These are phyloP conservation scores for Acrossocheilus fasciatus DNA, from an alignment of 2,797 vertebrate species.

Conservation along the genomic window DNA sequence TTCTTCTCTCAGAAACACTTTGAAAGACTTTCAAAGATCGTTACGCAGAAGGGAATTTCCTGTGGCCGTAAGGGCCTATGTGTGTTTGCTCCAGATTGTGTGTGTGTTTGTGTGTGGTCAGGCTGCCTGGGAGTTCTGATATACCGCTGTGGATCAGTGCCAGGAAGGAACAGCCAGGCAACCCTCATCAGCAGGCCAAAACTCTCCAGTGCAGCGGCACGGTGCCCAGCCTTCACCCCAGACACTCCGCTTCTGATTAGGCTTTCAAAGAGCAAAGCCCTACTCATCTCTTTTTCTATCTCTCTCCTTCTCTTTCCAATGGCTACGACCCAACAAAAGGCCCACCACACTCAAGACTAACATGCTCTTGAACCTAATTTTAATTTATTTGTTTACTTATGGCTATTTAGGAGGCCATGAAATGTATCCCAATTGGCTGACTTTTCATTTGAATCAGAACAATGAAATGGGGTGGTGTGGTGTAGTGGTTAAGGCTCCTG, in stretches of 20 bases:
- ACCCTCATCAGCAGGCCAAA: conserved; percentile 54
- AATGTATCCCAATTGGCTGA: conserved; percentile 11
- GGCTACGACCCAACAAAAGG: not conserved
- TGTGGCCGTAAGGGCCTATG: conserved; percentile 25
- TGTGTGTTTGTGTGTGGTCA: conserved; percentile 46
- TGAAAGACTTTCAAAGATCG: conserved; percentile 39
- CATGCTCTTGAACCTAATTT: conserved; percentile 40
- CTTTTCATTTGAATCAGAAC: conserved; percentile 20
- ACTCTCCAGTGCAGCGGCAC: conserved; percentile 44
- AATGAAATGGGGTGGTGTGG: not conserved
- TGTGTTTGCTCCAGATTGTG: conserved; percentile 36
- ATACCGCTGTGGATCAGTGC: conserved; percentile 45
- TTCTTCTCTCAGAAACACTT: conserved; percentile 28
- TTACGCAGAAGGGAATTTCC: conserved; percentile 41
- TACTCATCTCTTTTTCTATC: conserved; percentile 37
- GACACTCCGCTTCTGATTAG: conserved; percentile 44
- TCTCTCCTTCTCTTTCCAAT: conserved; percentile 27
- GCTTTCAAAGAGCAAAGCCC: conserved; percentile 39
- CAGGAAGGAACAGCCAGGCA: conserved; percentile 62
- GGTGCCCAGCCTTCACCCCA: conserved; percentile 42
- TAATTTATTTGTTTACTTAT: conserved; percentile 33
- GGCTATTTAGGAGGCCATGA: conserved; percentile 14
- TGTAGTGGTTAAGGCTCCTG: not conserved
- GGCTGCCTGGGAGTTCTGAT: conserved; percentile 47
- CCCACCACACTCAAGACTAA: conserved; percentile 18